A percentile compares a stretch with the other conserved stretches of the same genome.
These are phyloP conservation scores for Amphiprion clarkii DNA, from an alignment of 2,797 vertebrate genomes.

Conservation along the genomic window DNA sequence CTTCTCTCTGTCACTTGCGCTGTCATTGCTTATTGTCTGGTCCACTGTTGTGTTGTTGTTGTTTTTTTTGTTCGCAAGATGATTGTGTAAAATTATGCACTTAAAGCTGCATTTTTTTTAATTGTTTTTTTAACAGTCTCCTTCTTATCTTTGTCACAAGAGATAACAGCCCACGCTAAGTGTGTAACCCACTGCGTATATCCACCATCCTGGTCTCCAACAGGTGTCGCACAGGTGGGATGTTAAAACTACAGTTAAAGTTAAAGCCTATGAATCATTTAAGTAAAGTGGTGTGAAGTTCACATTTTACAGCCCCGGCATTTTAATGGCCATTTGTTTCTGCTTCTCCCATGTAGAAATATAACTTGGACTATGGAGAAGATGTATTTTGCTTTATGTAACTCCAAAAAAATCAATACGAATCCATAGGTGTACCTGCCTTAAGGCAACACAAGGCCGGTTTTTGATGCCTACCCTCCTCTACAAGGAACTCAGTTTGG, in stretches of 20 bases:
- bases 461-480: conserved; percentile 49
- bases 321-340: conserved; percentile 42
- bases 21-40: conserved; percentile 41
- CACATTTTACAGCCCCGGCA: conserved; percentile 24
- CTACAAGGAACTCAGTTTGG: conserved; percentile 60
- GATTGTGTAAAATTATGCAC: conserved; percentile 19
- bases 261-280: conserved; percentile 35
- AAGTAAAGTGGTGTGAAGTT: conserved; percentile 24
- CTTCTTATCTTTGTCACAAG: conserved; percentile 24
- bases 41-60: conserved; percentile 10
- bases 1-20: conserved; percentile 25
- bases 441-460: conserved; percentile 40
- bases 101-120: conserved; percentile 5
- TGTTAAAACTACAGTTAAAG: conserved; percentile 41
- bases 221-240: conserved; percentile 57
- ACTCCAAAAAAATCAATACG: conserved; percentile 12
- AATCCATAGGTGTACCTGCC: conserved; percentile 48
- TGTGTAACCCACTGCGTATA: conserved; percentile 3
- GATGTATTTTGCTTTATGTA: conserved; percentile 16
- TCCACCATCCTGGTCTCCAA: conserved; percentile 33
- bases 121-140: background rate
- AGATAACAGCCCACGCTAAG: background rate
- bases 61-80: conserved; percentile 32
- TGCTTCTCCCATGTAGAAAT: conserved; percentile 27
- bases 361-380: conserved; percentile 12